Evolutionary conservation across 2,113 vertebrate species (phyloP), one percentile per base, ranked within the genome.

Genomic region (Pipa parva): DNA sequence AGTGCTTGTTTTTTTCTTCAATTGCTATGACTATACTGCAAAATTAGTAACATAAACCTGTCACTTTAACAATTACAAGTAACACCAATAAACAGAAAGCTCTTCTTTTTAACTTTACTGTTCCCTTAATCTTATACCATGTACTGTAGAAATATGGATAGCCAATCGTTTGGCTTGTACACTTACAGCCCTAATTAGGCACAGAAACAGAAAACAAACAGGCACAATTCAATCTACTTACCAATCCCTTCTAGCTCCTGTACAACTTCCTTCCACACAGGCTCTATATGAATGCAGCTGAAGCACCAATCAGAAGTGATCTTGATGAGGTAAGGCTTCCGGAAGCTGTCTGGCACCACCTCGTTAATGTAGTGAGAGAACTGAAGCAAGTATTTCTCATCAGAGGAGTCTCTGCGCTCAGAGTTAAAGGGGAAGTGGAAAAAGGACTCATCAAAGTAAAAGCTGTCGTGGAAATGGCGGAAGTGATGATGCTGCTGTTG

Each of bases 231-330:
- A 31, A 9, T 31, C 29, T 21, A 49, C 86, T 82, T 72, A 97
- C 95, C 97, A 58, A 98, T 62, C 0, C 24, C 83, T 76, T 99
- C 97, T 78, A 99, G 65, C 68, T 99, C 94, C 76, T 93, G 92
- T 71, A 93, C 92, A 0, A 90, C 90, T 55, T 99, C 95, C 58
- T 94, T 97, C 97, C 95, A 99, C 9, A 99, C 89, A 0, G 95
- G 97, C 80, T 99, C 97, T 0, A 99, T 97, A 71, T 97, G 94
- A 82, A 97, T 90, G 63, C 95, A 99, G 90, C 90, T 98, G 74
- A 99, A 96, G 81, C 95, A 99, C 95, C 94, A 98, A 56, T 98
- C 97, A 0, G 97, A 97, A 26, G 95, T 98, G 72, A 99, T 88
- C 87, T 99, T 99, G 28, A 99, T 95, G 81, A 99, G 88, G 85